Evolutionary conservation across 1,140 invertebrate species (phyloP).

Genomic region (Drosophila mojavensis): DNA sequence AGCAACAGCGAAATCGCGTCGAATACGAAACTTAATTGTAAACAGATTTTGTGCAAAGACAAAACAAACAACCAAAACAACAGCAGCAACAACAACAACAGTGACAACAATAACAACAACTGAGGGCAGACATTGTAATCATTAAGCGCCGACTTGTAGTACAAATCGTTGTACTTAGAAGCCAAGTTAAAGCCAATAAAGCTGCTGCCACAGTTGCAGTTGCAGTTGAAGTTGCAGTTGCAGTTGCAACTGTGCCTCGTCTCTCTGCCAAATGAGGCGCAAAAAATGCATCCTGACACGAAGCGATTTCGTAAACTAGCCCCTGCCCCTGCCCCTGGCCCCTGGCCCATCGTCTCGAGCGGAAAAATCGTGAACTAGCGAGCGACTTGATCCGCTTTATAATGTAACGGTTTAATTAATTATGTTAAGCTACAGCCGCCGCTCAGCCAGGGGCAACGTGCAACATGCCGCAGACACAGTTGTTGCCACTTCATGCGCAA

Average conservation of each 20-base stretch:
- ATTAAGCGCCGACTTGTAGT: slow-evolving; percentile 80
- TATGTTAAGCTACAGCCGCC: slow-evolving; percentile 66
- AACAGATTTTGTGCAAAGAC: slow-evolving; percentile 57
- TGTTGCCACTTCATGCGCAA: slow-evolving; percentile 81
- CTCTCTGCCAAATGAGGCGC: slow-evolving; percentile 69
- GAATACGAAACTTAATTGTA: slow-evolving; percentile 77
- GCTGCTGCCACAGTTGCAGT: slow-evolving; percentile 30
- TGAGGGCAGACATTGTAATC: slow-evolving; percentile 73
- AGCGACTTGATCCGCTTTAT: slow-evolving; percentile 79
- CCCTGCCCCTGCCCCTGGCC: slow-evolving; percentile 1
- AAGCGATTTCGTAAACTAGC: slow-evolving; percentile 62
- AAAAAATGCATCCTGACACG: slow-evolving; percentile 83
- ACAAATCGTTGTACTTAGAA: slow-evolving; percentile 82
- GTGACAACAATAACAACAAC: slow-evolving; percentile 35
- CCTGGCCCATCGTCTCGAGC: neutral
- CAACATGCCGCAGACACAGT: slow-evolving; percentile 31
- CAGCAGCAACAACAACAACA: slow-evolving; percentile 45
- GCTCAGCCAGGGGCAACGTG: slow-evolving; percentile 4
- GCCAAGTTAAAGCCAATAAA: slow-evolving; percentile 75
- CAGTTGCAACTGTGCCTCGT: slow-evolving; percentile 28
- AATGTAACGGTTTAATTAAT: slow-evolving; percentile 84
- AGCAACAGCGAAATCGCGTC: slow-evolving; percentile 55
- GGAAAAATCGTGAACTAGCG: slow-evolving; percentile 72
- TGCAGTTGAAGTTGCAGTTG: slow-evolving; percentile 24
- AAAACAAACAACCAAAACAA: slow-evolving; percentile 51